Base-by-base conservation (phyloP, 2,888 invertebrate genomes). In the Drosophila acutilabella region DNA sequence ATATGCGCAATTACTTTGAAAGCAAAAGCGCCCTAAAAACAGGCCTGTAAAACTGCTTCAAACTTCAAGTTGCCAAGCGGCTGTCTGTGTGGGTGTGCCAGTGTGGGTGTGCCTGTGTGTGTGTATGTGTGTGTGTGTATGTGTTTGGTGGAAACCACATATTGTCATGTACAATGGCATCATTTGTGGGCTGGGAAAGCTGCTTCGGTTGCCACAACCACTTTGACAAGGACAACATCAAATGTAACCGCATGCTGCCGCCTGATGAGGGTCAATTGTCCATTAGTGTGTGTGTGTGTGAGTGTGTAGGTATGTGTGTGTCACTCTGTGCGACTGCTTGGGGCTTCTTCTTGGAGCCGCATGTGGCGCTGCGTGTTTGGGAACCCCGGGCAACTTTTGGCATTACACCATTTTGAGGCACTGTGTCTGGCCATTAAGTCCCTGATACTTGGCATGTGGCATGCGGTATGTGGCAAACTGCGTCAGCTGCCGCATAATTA, bases 161-260 rank as follows among this genome's bases (percentile, higher is more conserved):
- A 83, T 85, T 83, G 85, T 83, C 85, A 78, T 85, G 83, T 85
- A 82, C 75, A 83, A 83, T 83, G 81, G 83, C 85, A 83, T 85
- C 83, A 79, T 85, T 82, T 82, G 82, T 81, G 83, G 82, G 77
- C 36, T 78, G 78, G 62, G 68, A 66, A 11, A 16, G 42, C 54
- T 36, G 36, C 64, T 48, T 57, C 10, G 47, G 42, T 51, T 33
- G 65, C 71, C 65, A 62, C 71, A 74, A 64, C 54, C 77, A 68
- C 62, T 60, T 71, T 67, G 68, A 67, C 74, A 72, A 79, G 64
- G 66, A 77, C 80, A 81, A 78, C 85, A 74, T 74, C 83, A 81
- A 82, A 83, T 85, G 81, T 83, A 81, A 85, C 83, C 85, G 75
- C 83, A 83, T 79, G 72, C 77, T 78, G 73, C 69, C 71, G 72